Base-by-base conservation (phyloP, 2,113 vertebrate species). In the Entelurus aequoreus region DNA sequence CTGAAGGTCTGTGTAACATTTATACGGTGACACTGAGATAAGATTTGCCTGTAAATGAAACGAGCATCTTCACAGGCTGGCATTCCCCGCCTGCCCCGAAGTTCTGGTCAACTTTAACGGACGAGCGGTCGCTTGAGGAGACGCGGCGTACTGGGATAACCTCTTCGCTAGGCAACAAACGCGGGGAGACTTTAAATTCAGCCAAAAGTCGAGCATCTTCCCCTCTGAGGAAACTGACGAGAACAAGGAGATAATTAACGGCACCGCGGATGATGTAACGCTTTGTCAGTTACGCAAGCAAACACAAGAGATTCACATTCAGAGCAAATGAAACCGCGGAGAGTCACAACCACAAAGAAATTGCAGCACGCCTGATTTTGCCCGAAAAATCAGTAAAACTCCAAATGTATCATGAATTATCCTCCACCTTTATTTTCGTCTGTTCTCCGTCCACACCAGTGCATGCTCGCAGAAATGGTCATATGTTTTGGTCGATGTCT, bases 251-350 rank as follows among this genome's bases (percentile, higher is more conserved):
- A 8, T 65, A 54, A 70, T 69, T 68, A 72, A 61, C 50, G 36
- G 46, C 46, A 15, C 54, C 2, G 19, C 19, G 19, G 50, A 62
- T 72, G 73, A 78, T 71, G 76, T 78, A 78, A 78, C 53, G 58
- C 28, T 57, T 42, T 56, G 53, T 40, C 36, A 60, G 56, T 65
- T 73, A 77, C 62, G 66, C 68, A 71, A 64, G 68, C 53, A 42
- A 69, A 40, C 10, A 46, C 28, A 38, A 19, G 54, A 48, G 48
- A 42, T 62, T 72, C 40, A 16, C 40, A 13, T 16, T 40, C 46
- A 54, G 19, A 69, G 40, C 15, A 58, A 64, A 62, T 53, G 46
- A 69, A 46, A 5, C 42, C 5, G 42, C 42, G 7, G 7, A 38
- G 15, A 40, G 16, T 40, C 0, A 14, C 12, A 37, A 3, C 0